Percentiles rank a stretch among this genome's conserved stretches.
These are phyloP conservation scores for Columba livia DNA, from an alignment of 2,113 vertebrate species.

Conservation along the genomic window DNA sequence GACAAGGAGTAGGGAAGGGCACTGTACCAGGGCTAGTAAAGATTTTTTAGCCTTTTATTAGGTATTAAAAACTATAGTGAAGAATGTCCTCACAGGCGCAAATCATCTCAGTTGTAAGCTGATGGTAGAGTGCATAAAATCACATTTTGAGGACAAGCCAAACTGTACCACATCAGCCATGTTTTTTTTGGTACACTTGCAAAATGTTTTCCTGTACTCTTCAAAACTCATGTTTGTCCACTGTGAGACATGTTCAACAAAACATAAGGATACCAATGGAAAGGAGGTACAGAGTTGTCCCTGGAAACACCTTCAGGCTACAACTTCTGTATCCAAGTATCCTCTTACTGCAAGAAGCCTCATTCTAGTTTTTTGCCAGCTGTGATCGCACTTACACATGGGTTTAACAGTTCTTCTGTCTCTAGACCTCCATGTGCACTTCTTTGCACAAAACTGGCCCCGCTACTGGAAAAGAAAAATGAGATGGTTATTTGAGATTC, in stretches of 20 bases:
- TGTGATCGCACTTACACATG: neutral
- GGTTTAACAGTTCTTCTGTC: neutral
- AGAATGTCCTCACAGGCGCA: neutral
- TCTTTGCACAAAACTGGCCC: neutral
- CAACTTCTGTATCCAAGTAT: neutral
- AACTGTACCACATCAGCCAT: neutral
- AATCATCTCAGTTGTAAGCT: neutral
- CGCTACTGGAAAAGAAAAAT: neutral
- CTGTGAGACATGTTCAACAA: neutral
- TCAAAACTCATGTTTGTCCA: neutral
- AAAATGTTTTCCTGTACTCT: neutral
- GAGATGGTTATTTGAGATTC: constrained; percentile 31
- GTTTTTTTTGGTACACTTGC: neutral
- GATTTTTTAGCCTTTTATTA: neutral
- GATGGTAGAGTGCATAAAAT: neutral
- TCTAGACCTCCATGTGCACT: neutral
- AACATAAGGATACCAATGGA: neutral
- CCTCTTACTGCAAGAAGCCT: neutral
- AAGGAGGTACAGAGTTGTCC: neutral
- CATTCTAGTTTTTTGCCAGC: neutral
- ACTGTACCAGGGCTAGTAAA: neutral
- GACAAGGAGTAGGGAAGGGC: constrained; percentile 24
- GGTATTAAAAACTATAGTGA: neutral
- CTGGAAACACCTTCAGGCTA: neutral
- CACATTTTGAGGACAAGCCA: neutral